Evolutionary conservation across 2,113 vertebrate species (phyloP).

Genomic region (Mus pahari): DNA sequence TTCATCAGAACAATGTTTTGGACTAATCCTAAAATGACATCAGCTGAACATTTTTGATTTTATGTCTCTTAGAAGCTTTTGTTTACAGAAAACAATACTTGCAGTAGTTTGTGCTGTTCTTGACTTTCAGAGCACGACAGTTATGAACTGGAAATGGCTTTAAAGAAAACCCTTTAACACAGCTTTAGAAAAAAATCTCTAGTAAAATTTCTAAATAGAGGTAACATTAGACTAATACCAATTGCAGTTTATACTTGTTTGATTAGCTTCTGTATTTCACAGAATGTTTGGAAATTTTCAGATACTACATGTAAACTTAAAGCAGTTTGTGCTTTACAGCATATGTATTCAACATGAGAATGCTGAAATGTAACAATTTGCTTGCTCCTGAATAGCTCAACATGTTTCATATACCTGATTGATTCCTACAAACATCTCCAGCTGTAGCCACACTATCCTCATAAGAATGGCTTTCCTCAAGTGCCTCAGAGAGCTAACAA

Average conservation of each 20-base stretch:
- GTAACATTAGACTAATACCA: constrained; percentile 23
- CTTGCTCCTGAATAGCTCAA: neutral
- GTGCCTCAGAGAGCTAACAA: neutral
- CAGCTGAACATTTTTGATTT: neutral
- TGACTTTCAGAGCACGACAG: neutral
- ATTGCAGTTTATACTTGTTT: neutral
- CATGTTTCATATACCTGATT: neutral
- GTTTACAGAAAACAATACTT: constrained; percentile 50
- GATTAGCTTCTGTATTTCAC: neutral
- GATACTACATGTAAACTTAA: neutral
- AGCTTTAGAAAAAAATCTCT: neutral
- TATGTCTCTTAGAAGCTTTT: constrained; percentile 53
- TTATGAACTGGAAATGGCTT: constrained; percentile 9
- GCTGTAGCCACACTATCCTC: neutral
- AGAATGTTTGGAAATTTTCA: neutral
- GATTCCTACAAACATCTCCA: constrained; percentile 23
- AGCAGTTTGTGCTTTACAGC: neutral
- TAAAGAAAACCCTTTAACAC: neutral
- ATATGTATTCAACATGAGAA: neutral
- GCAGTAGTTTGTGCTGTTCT: neutral
- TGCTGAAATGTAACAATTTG: neutral
- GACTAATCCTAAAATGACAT: constrained; percentile 24
- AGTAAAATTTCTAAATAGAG: neutral
- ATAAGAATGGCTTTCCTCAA: constrained; percentile 2
- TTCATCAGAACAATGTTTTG: constrained; percentile 22